A percentile compares a stretch with the other conserved stretches of the same genome.
phyloP scores from a whole-genome alignment of 2,113 vertebrate genomes.

The Oreotragus oreotragus region DNA sequence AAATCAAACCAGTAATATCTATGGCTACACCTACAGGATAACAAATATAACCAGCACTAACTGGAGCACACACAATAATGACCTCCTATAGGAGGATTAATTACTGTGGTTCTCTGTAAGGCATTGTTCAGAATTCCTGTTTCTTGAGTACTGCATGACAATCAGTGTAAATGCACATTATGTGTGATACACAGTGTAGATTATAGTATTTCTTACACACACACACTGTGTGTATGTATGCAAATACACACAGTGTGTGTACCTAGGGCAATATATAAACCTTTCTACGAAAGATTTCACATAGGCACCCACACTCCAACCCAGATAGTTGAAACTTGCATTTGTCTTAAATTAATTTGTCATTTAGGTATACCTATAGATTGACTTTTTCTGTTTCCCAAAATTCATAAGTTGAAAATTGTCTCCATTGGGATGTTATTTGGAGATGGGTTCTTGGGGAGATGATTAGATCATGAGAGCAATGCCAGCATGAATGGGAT shows the following conservation, averaged over 20 bases:
- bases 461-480: not conserved
- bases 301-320: rapidly evolving
- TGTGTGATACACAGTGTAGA: not conserved
- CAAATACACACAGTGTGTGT: not conserved
- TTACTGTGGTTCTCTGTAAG: not conserved
- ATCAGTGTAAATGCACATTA: not conserved
- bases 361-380: not conserved
- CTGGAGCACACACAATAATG: not conserved
- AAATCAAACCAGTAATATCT: constrained; percentile 19
- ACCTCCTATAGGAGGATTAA: not conserved
- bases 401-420: not conserved
- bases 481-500: not conserved
- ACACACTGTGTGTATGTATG: no score
- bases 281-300: not conserved
- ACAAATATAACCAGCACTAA: not conserved
- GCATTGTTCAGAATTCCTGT: not conserved
- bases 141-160: not conserved
- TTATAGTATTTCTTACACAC: not conserved
- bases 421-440: not conserved
- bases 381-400: not conserved
- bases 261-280: not conserved
- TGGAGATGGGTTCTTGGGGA: not conserved
- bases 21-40: not conserved
- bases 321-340: not conserved
- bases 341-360: not conserved